Evolutionary conservation across 1,140 invertebrate genomes (phyloP).

Genomic region (Zaprionus camerounensis): DNA sequence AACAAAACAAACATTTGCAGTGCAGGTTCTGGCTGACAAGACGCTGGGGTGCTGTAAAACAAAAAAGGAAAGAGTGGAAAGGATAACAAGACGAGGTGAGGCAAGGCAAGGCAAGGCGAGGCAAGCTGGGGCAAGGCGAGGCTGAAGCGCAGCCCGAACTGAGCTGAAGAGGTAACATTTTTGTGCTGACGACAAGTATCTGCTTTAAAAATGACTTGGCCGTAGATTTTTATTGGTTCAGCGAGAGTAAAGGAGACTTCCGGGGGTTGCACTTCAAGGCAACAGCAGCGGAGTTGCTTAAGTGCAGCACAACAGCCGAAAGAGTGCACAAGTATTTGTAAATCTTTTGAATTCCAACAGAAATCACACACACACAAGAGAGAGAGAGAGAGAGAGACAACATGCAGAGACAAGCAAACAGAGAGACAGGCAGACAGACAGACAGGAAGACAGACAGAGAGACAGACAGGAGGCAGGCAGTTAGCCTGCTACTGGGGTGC

Average conservation of each 20-base stretch:
- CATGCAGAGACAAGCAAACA: slow-evolving; percentile 21
- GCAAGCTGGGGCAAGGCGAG: slow-evolving; percentile 10
- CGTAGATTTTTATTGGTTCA: slow-evolving; percentile 81
- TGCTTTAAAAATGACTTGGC: slow-evolving; percentile 69
- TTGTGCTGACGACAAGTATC: slow-evolving; percentile 78
- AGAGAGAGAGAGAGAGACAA: slow-evolving; percentile 22
- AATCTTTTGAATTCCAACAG: slow-evolving; percentile 81
- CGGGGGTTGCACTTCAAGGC: slow-evolving; percentile 65
- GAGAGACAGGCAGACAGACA: slow-evolving; percentile 23
- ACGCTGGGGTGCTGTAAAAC: slow-evolving; percentile 83
- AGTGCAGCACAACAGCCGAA: slow-evolving; percentile 70
- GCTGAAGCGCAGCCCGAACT: slow-evolving; percentile 16
- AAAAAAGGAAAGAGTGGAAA: slow-evolving; percentile 29
- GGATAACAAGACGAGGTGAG: slow-evolving; percentile 44
- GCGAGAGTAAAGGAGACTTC: slow-evolving; percentile 33
- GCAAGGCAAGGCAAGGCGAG: neutral
- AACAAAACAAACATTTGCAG: slow-evolving; percentile 77
- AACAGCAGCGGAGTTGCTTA: slow-evolving; percentile 55
- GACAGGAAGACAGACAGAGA: neutral
- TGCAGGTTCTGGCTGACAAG: slow-evolving; percentile 63
- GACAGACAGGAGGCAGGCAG: neutral
- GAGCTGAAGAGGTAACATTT: slow-evolving; percentile 77
- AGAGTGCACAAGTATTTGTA: slow-evolving; percentile 79
- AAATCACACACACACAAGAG: slow-evolving; percentile 50
- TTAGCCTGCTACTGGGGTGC: slow-evolving; percentile 48